Base-by-base conservation (phyloP, 2,888 invertebrate genomes). In the Augochlorella aurata region DNA sequence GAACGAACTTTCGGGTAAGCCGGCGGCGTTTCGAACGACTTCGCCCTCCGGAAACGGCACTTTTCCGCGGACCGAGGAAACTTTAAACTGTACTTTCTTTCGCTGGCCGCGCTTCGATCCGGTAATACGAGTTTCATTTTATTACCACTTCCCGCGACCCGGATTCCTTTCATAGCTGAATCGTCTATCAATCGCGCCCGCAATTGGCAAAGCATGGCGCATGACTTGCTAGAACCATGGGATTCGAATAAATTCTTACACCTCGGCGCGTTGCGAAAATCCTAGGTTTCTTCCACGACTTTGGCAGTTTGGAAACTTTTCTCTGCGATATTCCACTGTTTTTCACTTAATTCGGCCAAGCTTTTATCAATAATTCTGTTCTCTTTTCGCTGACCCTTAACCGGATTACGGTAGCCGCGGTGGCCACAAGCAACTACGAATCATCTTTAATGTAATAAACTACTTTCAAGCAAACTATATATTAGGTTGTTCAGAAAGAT, bases 1-100 rank as follows among this genome's bases (percentile, higher is more conserved):
- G 66, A 71, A 66, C 69, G 24, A 29, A 77, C 50, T 71, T 76
- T 38, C 65, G 61, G 45, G 21, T 67, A 75, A 29, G 52, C 3
- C 38, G 45, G 47, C 61, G 66, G 50, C 44, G 70, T 45, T 54
- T 12, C 18, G 58, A 58, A 58, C 44, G 47, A 47, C 12, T 52
- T 67, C 52, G 24, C 45, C 45, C 38, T 38, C 12, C 12, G 67
- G 29, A 68, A 68, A 47, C 49, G 38, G 16, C 38, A 65, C 38
- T 44, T 44, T 44, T 65, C 38, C 63, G 38, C n/a, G 44, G 63
- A 18, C n/a, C 9, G 50, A 16, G 14, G 47, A 18, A 63, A 38
- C 63, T 63, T 18, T 38, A 18, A 63, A 63, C 58, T 58, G 24
- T 58, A 29, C 16, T 58, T 29, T 58, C 58, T 16, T 58, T 24